These are phyloP conservation scores for Harpagifer antarcticus DNA, from an alignment of 2,797 vertebrate genomes.

Conservation along the genomic window DNA sequence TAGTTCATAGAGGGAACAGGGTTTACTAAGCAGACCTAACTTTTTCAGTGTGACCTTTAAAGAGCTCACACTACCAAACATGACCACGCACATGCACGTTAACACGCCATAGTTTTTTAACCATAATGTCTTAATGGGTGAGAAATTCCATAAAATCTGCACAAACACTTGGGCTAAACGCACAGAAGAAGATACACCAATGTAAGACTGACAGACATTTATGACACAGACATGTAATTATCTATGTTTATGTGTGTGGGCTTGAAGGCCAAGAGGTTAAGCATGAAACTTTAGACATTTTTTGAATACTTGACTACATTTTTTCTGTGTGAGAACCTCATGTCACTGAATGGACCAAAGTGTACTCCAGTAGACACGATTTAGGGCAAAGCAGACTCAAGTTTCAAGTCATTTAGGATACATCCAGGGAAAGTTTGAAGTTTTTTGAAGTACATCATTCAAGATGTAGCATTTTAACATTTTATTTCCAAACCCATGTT, in stretches of 20 bases:
- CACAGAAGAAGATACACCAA: slow-evolving; percentile 46
- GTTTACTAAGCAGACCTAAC: slow-evolving; percentile 41
- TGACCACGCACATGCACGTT: slow-evolving; percentile 51
- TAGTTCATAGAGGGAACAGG: slow-evolving; percentile 43
- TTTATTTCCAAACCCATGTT: background rate
- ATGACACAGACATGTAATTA: slow-evolving; percentile 43
- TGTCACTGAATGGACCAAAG: slow-evolving; percentile 23
- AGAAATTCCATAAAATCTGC: slow-evolving; percentile 53
- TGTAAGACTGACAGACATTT: slow-evolving; percentile 45
- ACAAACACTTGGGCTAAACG: slow-evolving; percentile 49
- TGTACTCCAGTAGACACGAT: background rate
- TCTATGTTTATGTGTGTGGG: slow-evolving; percentile 49
- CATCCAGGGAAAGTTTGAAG: background rate
- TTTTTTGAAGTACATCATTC: background rate
- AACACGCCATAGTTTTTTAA: slow-evolving; percentile 56
- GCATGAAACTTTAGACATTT: slow-evolving; percentile 43
- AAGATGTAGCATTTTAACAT: background rate
- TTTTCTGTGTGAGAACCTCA: slow-evolving; percentile 20
- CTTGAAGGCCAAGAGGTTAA: slow-evolving; percentile 59
- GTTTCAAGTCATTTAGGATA: slow-evolving; percentile 1
- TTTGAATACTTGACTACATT: slow-evolving; percentile 47
- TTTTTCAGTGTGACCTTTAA: slow-evolving; percentile 64
- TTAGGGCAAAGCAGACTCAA: slow-evolving; percentile 2
- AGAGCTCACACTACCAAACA: slow-evolving; percentile 57
- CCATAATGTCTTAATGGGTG: slow-evolving; percentile 59